Evolutionary conservation across 1,140 invertebrate species (phyloP), one percentile per base, ranked within the genome.

Genomic region (Argopecten irradians): DNA sequence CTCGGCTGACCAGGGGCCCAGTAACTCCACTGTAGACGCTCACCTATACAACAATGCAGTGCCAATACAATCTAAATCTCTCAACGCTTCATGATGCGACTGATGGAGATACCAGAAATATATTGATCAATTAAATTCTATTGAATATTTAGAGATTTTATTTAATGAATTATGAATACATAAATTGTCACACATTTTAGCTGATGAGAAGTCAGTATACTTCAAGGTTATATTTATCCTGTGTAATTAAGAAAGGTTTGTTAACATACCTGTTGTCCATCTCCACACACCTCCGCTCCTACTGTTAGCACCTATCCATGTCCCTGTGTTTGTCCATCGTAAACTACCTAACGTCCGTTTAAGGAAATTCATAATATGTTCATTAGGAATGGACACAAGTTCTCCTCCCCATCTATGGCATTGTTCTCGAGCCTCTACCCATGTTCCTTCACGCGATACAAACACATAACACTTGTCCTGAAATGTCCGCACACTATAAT

Each of bases 1-100:
- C 90, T 91, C 0, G 93, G 93, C 41, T 93, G 89, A 11, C 92
- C 91, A 22, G 86, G 34, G 8, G 92, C 91, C 93, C 93, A 93
- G 85, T 93, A 90, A 14, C 33, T 84, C 41, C 89, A 93, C 0
- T 85, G 87, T 33, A 93, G 36, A 41, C 13, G 71, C 28, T 90
- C 85, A 39, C 92, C 93, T 93, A 86, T 22, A 82, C 71, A 43
- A 41, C 86, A 9, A 88, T n/a, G 83, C 16, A 90, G 39, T 2
- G 34, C 46, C 13, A 84, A 34, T 1, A 84, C 8, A 19, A 84
- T 5, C 22, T 28, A 16, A 84, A 39, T 39, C 46, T 55, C n/a
- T 14, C 13, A 55, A 55, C 46, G n/a, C n/a, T 55, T 55, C 13
- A 55, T 55, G n/a, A 55, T 55, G 46, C n/a, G 13, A 55, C 13